Percentiles rank a stretch among this genome's conserved stretches.
Evolutionary conservation across 2,888 invertebrate species (phyloP).

Genomic region (Gymnocheta viridis): DNA sequence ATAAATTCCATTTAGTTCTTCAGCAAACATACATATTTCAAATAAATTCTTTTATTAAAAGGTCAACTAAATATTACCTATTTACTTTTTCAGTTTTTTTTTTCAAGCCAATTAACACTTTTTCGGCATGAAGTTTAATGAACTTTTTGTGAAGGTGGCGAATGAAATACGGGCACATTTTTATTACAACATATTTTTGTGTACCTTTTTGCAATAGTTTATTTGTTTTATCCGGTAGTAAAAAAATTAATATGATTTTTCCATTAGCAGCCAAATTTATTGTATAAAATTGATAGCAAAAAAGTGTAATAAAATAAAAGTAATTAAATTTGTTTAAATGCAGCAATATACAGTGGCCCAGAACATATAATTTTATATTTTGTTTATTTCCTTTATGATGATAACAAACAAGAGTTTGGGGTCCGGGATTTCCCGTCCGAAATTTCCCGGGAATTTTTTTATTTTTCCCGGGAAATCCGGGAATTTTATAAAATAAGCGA

Average conservation of each 20-base stretch:
- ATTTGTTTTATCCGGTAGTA: not conserved
- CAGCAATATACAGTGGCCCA: not conserved
- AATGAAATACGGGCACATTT: not conserved
- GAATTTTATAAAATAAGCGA: too few relatives aligned
- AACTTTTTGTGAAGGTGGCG: conserved; percentile 7
- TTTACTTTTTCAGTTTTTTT: not conserved
- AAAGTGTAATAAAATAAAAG: conserved; percentile 5
- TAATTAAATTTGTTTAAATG: conserved; percentile 21
- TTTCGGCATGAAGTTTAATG: conserved; percentile 29
- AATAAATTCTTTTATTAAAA: conserved; percentile 50
- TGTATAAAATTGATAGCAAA: not conserved
- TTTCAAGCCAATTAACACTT: conserved; percentile 38
- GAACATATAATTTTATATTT: too few relatives aligned
- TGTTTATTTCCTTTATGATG: too few relatives aligned
- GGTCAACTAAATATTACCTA: conserved; percentile 16
- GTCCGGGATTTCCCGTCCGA: too few relatives aligned
- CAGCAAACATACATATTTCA: conserved; percentile 14
- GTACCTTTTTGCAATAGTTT: not conserved
- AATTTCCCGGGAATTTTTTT: too few relatives aligned
- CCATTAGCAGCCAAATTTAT: conserved; percentile 20
- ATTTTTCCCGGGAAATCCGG: too few relatives aligned
- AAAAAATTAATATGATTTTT: conserved; percentile 27
- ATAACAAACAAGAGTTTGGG: too few relatives aligned
- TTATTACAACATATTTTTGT: conserved; percentile 8
- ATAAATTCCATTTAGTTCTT: conserved; percentile 42